phyloP scores from a whole-genome alignment of 2,113 vertebrate species.

The Semnornis frantzii region DNA sequence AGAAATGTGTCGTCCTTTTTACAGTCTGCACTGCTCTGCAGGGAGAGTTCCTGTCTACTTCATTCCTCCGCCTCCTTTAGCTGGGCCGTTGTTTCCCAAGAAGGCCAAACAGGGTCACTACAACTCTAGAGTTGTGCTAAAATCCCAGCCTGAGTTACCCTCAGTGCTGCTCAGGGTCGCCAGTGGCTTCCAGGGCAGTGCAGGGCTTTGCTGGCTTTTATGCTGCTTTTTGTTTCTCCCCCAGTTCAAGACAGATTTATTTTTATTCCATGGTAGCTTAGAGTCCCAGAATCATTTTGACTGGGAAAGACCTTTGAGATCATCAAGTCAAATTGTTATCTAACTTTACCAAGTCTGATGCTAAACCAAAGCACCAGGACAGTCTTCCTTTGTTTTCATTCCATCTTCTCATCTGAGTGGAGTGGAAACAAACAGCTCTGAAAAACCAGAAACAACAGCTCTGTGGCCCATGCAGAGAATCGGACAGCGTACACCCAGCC shows the following conservation, averaged over 20 bases:
- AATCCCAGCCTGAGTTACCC: not conserved
- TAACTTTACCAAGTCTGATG: too few relatives aligned
- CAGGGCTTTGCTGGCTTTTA: not conserved
- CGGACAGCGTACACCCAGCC: not conserved
- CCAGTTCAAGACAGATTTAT: not conserved
- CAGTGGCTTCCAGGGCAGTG: fast-evolving
- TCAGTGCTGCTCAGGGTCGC: not conserved
- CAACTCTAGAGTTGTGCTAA: slow-evolving; percentile 17
- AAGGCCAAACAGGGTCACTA: slow-evolving; percentile 50
- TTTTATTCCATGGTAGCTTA: not conserved
- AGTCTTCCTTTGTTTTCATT: not conserved
- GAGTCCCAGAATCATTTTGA: too few relatives aligned
- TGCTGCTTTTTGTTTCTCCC: not conserved
- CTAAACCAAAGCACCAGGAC: not conserved
- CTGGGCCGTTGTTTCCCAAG: not conserved
- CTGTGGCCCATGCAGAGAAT: not conserved
- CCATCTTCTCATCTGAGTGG: not conserved
- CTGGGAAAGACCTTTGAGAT: too few relatives aligned
- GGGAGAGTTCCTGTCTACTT: not conserved
- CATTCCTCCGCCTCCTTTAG: not conserved
- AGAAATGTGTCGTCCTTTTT: not conserved
- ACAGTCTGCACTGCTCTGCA: not conserved
- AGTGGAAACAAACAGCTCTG: not conserved
- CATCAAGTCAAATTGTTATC: too few relatives aligned
- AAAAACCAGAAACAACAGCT: not conserved